phyloP scores from a whole-genome alignment of 2,113 vertebrate genomes.

The Chloebia gouldiae region DNA sequence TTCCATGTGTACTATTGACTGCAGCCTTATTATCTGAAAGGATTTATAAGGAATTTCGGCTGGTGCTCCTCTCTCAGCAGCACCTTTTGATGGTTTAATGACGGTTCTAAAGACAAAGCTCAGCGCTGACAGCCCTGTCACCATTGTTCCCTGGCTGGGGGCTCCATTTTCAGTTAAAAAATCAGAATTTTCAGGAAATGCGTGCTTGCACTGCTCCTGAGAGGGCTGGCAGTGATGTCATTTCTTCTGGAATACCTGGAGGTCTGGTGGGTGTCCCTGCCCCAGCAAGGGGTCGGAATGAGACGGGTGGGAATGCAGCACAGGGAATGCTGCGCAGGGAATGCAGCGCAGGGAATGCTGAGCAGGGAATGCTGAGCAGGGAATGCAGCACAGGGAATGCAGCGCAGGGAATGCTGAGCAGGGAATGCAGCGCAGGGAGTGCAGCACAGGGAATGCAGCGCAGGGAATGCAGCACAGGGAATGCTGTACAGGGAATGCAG shows the following conservation, averaged over 20 bases:
- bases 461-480: not conserved
- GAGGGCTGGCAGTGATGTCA: accelerated
- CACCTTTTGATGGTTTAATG: not conserved
- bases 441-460: not conserved
- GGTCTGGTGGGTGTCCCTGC: not conserved
- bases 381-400: not conserved
- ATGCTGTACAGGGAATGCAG: not conserved
- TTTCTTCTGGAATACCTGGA: not conserved
- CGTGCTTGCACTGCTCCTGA: not conserved
- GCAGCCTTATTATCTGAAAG: not conserved
- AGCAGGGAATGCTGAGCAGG: not conserved
- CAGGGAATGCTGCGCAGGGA: not conserved
- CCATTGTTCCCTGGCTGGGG: accelerated
- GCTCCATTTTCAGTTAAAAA: not conserved
- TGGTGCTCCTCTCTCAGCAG: not conserved
- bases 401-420: not conserved
- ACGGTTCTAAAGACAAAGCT: accelerated
- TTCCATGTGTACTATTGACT: not conserved
- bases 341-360: accelerated
- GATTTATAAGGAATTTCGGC: not conserved
- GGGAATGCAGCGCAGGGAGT: not conserved
- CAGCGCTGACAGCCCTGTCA: accelerated
- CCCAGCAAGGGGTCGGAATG: not conserved
- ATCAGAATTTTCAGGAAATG: not conserved
- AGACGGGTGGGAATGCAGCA: not conserved